Base-by-base conservation (phyloP, 2,888 invertebrate species). In the Protodeltote pygarga region DNA sequence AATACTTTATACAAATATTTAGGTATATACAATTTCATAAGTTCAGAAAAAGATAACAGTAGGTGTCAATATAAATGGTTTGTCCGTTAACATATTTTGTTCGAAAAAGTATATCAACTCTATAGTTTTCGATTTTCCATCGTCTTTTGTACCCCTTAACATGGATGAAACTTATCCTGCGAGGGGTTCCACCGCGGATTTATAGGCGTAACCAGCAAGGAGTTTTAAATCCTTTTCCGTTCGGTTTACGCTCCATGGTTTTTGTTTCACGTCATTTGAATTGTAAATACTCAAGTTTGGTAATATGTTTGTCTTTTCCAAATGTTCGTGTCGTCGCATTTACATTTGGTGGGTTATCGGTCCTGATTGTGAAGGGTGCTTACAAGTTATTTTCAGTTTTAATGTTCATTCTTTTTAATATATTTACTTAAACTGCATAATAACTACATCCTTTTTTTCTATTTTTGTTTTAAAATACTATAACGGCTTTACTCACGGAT, bases 131-230 rank as follows among this genome's bases (percentile, higher is more conserved):
- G 15, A 35, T 37, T 55, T 47, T 28, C 3, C 20, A 23, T 21
- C 10, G 8, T 23, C 9, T 38, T 24, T 3, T 17, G 15, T 35
- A 35, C 58, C 33, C 24, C 4, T 9, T 39, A 50, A 59, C 39
- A 46, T 40, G 50, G 47, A 35, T 53, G 28, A 38, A 64, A 54
- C 28, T 57, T 57, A 66, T 40, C 42, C 51, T 31, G 48, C 46
- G n/a, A 42, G 51, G 64, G 52, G 49, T 42, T 49, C 48, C 44
- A 34, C 49, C 64, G 58, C 49, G 67, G 75, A 83, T 83, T 81
- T 85, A 82, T 80, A 69, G 78, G 57, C 69, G 71, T 63, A 65
- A 69, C 75, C 73, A 55, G 67, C 57, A 59, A 71, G 61, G 79
- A 77, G 75, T 75, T 79, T 69, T 65, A 71, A 75, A 77, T 78